Percentiles rank a stretch among this genome's conserved stretches.
Conservation (phyloP, 1,140 invertebrate species). For the Macrostomum lignano region DNA sequence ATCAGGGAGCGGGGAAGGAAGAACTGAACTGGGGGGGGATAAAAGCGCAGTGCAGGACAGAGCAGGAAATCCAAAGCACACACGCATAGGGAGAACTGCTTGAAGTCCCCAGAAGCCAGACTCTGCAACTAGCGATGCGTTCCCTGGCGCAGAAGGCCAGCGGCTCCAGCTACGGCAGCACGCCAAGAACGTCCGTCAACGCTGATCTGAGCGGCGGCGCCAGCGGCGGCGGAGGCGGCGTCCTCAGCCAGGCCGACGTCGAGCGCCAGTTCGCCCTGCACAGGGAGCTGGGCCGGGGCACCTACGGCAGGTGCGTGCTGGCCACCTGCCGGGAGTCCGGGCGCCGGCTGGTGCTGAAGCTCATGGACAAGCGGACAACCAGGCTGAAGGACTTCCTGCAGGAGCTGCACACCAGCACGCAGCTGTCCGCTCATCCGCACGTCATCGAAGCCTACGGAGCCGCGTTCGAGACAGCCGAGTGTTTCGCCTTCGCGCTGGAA, state of each 20-base stretch:
- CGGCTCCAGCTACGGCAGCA: constrained; percentile 8
- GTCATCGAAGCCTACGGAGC: constrained; percentile 30
- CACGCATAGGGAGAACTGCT: too few species aligned
- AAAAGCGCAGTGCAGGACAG: too few species aligned
- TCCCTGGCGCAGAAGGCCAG: too few species aligned
- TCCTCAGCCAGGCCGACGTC: constrained; percentile 14
- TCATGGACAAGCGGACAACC: constrained; percentile 22
- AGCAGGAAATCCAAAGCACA: too few species aligned
- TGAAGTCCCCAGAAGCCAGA: too few species aligned
- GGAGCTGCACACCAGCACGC: constrained; percentile 63
- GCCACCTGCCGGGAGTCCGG: constrained; percentile 15
- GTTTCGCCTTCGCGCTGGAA: constrained; percentile 22
- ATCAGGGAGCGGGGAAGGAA: too few species aligned
- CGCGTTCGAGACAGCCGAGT: constrained; percentile 20
- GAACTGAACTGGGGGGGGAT: too few species aligned
- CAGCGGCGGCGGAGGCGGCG: too few species aligned
- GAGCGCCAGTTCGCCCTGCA: constrained; percentile 18
- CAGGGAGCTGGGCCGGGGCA: constrained; percentile 18
- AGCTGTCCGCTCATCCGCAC: constrained; percentile 47
- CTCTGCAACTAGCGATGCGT: too few species aligned
- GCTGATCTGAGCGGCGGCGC: too few species aligned
- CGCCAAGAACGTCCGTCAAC: constrained; percentile 16
- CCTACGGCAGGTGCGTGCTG: constrained; percentile 21
- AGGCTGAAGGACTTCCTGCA: constrained; percentile 48
- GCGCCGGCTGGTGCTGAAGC: constrained; percentile 24